A percentile compares a stretch with the other conserved stretches of the same genome.
phyloP scores from a whole-genome alignment of 2,888 invertebrate species.

The Amblyjoppa fuscipennis region DNA sequence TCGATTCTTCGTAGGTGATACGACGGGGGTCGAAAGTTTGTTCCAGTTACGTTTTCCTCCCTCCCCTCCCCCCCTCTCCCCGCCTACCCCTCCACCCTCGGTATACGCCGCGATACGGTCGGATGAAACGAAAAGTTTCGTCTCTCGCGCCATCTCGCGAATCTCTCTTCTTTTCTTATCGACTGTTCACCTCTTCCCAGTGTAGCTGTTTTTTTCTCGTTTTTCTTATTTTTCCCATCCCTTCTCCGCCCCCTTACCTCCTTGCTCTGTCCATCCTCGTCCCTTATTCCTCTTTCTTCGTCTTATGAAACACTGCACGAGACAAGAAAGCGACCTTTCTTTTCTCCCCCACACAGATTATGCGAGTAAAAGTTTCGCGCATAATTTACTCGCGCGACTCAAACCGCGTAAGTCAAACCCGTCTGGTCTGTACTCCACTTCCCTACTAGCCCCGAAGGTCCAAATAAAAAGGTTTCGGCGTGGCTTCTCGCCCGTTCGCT shows the following conservation, averaged over 20 bases:
- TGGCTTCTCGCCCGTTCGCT: constrained; percentile 32
- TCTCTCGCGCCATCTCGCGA: not conserved
- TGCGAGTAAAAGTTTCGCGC: constrained; percentile 48
- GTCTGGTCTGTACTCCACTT: constrained; percentile 28
- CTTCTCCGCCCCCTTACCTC: not conserved
- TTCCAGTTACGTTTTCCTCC: constrained; percentile 62
- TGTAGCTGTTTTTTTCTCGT: constrained; percentile 22
- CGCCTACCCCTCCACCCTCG: not conserved
- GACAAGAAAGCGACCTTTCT: constrained; percentile 27
- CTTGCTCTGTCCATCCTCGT: constrained; percentile 10
- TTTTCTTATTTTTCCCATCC: constrained; percentile 33
- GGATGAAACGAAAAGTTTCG: constrained; percentile 69
- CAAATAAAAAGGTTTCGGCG: constrained; percentile 29
- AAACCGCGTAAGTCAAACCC: constrained; percentile 7
- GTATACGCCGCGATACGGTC: constrained; percentile 51
- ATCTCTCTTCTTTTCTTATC: constrained; percentile 48
- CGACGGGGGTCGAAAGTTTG: constrained; percentile 67
- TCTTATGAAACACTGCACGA: constrained; percentile 43
- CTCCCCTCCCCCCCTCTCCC: not conserved
- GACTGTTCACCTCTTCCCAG: constrained; percentile 37
- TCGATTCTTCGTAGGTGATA: constrained; percentile 62
- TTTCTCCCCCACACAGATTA: constrained; percentile 44
- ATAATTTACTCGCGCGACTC: constrained; percentile 31
- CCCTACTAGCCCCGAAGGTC: constrained; percentile 36
- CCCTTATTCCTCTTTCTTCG: not conserved